A percentile compares a stretch with the other conserved stretches of the same genome.
These are phyloP conservation scores for Acropternis orthonyx DNA, from an alignment of 2,797 vertebrate species.

Conservation along the genomic window DNA sequence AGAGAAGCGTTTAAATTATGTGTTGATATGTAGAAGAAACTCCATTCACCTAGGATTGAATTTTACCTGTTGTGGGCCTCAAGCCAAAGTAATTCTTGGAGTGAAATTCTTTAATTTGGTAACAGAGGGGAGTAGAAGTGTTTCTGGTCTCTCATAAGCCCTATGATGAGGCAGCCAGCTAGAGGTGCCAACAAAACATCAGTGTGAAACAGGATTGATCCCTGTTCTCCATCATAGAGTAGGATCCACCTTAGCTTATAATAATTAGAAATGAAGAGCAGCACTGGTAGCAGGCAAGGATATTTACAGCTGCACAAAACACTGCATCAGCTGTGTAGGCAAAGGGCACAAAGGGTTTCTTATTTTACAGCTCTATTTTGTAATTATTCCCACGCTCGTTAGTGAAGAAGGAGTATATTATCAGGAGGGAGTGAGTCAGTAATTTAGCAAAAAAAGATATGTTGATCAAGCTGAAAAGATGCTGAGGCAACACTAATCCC, in stretches of 20 bases:
- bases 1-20: background rate
- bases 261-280: background rate
- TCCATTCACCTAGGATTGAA: background rate
- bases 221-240: background rate
- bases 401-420: background rate
- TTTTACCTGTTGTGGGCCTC: slow-evolving; percentile 36
- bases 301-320: background rate
- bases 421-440: background rate
- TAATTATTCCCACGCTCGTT: background rate
- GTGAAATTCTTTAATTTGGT: slow-evolving; percentile 10
- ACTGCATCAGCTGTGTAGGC: background rate
- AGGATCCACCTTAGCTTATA: background rate
- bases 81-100: slow-evolving; percentile 15
- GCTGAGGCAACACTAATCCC: background rate
- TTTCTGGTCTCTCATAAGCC: background rate
- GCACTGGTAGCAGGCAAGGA: background rate
- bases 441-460: background rate
- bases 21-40: background rate
- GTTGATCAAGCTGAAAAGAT: background rate
- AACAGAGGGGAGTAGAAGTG: background rate
- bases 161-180: background rate
- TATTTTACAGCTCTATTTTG: background rate
- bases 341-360: background rate
- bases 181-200: background rate
- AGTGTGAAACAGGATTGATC: background rate